Conservation (phyloP, 2,797 vertebrate genomes). For the Neosilurus hyrtlii region DNA sequence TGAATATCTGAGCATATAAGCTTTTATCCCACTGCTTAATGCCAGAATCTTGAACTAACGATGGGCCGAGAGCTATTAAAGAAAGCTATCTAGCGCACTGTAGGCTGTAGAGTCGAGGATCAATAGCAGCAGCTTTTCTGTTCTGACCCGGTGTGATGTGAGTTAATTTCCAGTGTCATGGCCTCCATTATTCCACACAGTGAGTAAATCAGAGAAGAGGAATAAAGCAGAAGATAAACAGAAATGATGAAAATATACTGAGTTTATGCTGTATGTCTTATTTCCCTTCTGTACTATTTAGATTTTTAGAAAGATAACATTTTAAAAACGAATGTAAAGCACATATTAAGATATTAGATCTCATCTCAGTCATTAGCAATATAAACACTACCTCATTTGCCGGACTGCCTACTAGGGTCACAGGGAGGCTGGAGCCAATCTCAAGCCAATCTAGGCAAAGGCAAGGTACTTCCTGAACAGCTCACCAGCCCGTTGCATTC, state of each 20-base stretch:
- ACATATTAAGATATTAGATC: no score
- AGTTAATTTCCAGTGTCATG: conserved; percentile 63
- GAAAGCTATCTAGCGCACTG: conserved; percentile 15
- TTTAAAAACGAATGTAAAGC: neutral
- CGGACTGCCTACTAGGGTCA: no score
- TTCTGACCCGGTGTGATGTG: conserved; percentile 43
- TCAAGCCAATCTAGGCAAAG: no score
- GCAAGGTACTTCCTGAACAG: no score
- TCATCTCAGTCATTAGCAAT: neutral
- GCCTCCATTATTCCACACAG: conserved; percentile 58
- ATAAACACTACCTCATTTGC: no score
- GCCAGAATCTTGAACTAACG: conserved; percentile 70
- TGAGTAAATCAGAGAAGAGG: conserved; percentile 60
- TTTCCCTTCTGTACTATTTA: neutral
- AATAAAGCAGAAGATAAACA: conserved; percentile 36
- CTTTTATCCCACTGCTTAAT: conserved; percentile 75
- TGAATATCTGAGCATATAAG: conserved; percentile 64
- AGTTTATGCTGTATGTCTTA: neutral
- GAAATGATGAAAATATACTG: neutral
- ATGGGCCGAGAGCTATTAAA: conserved; percentile 57
- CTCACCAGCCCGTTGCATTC: no score
- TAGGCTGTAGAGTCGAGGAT: conserved; percentile 30
- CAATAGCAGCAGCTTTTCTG: conserved; percentile 46
- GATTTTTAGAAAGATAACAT: neutral
- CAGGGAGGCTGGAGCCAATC: no score